Percentiles rank a stretch among this genome's conserved stretches.
phyloP scores from a whole-genome alignment of 1,140 invertebrate genomes.

The Trichogramma pretiosum region DNA sequence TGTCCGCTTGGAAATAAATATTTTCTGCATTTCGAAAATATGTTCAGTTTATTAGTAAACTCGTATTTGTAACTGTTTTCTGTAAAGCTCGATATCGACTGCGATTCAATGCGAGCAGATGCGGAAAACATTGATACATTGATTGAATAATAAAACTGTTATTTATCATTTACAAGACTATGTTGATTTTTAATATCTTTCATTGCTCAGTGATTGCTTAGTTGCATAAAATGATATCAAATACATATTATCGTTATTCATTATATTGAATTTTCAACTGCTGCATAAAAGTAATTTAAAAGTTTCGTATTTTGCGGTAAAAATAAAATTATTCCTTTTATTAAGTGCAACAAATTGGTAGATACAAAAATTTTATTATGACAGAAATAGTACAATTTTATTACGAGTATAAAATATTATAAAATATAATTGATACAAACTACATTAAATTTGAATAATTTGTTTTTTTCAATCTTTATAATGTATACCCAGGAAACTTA shows the following conservation, averaged over 20 bases:
- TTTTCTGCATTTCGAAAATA: conserved; percentile 8
- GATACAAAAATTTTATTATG: too few relatives aligned
- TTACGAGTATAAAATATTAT: background rate
- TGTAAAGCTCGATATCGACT: too few relatives aligned
- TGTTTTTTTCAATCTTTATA: conserved; percentile 22
- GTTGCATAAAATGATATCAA: background rate
- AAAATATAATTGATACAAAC: background rate
- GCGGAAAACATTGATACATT: too few relatives aligned
- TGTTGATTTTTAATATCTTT: too few relatives aligned
- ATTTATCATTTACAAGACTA: too few relatives aligned
- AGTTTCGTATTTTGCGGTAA: background rate
- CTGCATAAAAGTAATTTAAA: background rate
- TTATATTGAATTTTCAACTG: background rate
- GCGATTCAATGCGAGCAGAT: too few relatives aligned
- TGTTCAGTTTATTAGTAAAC: too few relatives aligned
- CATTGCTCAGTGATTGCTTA: too few relatives aligned
- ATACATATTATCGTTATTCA: background rate
- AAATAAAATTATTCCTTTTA: too few relatives aligned
- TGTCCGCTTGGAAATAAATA: conserved; percentile 19
- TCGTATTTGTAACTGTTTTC: too few relatives aligned
- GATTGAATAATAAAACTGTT: too few relatives aligned
- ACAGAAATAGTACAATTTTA: background rate
- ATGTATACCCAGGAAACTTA: conserved; percentile 56
- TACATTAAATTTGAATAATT: conserved; percentile 1
- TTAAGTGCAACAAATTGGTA: too few relatives aligned